Percentiles rank a stretch among this genome's conserved stretches.
phyloP scores from a whole-genome alignment of 2,888 invertebrate species.

The Salpingus planirostris region DNA sequence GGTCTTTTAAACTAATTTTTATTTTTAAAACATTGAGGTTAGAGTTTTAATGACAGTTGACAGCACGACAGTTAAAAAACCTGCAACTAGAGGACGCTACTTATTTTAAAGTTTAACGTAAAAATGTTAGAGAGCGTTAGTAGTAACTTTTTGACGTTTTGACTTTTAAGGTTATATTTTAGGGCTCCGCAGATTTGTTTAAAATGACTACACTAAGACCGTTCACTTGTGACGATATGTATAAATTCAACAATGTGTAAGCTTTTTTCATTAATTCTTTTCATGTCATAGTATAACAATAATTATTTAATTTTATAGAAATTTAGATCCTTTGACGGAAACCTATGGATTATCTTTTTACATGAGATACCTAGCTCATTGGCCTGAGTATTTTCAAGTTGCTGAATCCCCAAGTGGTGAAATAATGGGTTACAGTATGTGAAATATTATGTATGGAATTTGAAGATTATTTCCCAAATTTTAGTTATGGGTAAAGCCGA shows the following conservation, averaged over 20 bases:
- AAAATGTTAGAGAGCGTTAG: too few relatives aligned
- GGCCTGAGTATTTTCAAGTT: conserved; percentile 98
- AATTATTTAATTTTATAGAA: conserved; percentile 51
- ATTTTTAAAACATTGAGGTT: too few relatives aligned
- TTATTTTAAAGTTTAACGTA: too few relatives aligned
- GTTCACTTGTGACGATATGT: conserved; percentile 89
- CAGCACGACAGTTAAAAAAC: too few relatives aligned
- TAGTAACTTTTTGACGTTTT: conserved; percentile 3
- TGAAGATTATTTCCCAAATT: too few relatives aligned
- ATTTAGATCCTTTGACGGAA: conserved; percentile 94
- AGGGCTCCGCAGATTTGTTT: too few relatives aligned
- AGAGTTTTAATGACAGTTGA: too few relatives aligned
- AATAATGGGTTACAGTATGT: conserved; percentile 98
- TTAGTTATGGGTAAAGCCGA: conserved; percentile 99
- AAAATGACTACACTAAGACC: conserved; percentile 87
- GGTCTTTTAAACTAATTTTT: too few relatives aligned
- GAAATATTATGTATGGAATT: not conserved
- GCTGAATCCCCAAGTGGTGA: conserved; percentile 93
- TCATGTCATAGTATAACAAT: conserved; percentile 3
- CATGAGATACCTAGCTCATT: conserved; percentile 93
- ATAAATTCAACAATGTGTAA: conserved; percentile 92
- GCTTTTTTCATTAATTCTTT: conserved; percentile 40
- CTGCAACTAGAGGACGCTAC: too few relatives aligned
- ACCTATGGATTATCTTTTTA: conserved; percentile 95
- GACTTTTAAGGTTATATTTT: too few relatives aligned